phyloP scores from a whole-genome alignment of 2,888 invertebrate genomes.

The Prenolepis imparis region DNA sequence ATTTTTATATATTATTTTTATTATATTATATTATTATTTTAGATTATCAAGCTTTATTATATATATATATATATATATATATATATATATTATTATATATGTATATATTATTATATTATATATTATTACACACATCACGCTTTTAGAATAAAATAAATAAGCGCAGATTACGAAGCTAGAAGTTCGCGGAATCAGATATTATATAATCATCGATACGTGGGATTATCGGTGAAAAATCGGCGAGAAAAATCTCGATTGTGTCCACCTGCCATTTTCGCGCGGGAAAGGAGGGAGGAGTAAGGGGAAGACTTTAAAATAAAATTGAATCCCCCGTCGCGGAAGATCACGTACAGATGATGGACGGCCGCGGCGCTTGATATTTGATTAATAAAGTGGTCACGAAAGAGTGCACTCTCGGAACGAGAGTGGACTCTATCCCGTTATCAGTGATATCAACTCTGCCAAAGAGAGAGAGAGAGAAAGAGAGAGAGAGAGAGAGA shows the following conservation, averaged over 20 bases:
- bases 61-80: no score
- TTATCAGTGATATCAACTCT: conserved; percentile 78
- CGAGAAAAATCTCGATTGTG: not conserved
- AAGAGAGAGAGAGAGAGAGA: conserved; percentile 58
- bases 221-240: not conserved
- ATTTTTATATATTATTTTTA: no score
- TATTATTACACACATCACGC: not conserved
- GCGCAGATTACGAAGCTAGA: not conserved
- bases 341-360: not conserved
- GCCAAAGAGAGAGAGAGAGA: conserved; percentile 58
- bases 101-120: no score
- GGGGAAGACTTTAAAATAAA: not conserved
- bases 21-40: no score
- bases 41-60: no score
- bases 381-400: conserved; percentile 72
- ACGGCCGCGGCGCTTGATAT: conserved; percentile 47
- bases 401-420: conserved; percentile 66
- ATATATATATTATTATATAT: no score
- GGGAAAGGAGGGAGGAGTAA: no score
- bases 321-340: not conserved
- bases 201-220: not conserved
- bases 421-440: conserved; percentile 61
- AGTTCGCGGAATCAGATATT: not conserved
- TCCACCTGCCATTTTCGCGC: not conserved
- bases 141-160: not conserved